Conservation (phyloP, 2,113 vertebrate genomes). For the Laticauda colubrina region DNA sequence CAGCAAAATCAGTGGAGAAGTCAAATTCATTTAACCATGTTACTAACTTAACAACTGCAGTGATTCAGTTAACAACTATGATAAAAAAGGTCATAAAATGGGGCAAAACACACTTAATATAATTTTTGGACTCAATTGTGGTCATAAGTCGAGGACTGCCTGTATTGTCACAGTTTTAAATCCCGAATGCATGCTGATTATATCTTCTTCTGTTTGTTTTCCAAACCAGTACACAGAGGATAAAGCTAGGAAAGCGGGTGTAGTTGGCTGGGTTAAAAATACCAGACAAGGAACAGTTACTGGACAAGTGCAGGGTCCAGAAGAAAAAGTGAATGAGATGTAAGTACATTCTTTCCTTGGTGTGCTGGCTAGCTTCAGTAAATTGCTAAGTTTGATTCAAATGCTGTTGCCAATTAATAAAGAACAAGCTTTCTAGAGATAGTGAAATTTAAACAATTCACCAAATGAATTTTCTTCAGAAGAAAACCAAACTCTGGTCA, state of each 20-base stretch:
- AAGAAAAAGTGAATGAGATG: slow-evolving; percentile 82
- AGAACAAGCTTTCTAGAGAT: not conserved
- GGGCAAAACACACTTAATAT: not conserved
- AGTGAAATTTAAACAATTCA: not conserved
- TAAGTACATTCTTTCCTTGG: slow-evolving; percentile 70
- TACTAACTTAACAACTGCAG: not conserved
- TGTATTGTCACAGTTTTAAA: not conserved
- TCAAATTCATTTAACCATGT: not conserved
- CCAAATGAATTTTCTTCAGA: not conserved
- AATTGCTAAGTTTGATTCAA: not conserved
- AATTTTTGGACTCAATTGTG: not conserved
- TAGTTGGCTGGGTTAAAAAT: slow-evolving; percentile 95
- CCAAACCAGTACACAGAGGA: slow-evolving; percentile 84
- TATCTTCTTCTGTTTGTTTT: slow-evolving; percentile 37
- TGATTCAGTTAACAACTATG: not conserved
- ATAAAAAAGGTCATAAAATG: not conserved
- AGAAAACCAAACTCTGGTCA: not conserved
- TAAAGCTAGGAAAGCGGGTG: slow-evolving; percentile 81
- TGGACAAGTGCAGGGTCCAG: slow-evolving; percentile 88
- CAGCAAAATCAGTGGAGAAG: not conserved
- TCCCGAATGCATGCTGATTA: slow-evolving; percentile 33
- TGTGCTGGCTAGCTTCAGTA: not conserved
- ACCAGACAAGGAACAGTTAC: slow-evolving; percentile 82
- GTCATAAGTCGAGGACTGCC: not conserved
- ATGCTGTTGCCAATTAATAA: not conserved